Base-by-base conservation (phyloP, 2,888 invertebrate genomes). In the Dryocosmus kuriphilus region DNA sequence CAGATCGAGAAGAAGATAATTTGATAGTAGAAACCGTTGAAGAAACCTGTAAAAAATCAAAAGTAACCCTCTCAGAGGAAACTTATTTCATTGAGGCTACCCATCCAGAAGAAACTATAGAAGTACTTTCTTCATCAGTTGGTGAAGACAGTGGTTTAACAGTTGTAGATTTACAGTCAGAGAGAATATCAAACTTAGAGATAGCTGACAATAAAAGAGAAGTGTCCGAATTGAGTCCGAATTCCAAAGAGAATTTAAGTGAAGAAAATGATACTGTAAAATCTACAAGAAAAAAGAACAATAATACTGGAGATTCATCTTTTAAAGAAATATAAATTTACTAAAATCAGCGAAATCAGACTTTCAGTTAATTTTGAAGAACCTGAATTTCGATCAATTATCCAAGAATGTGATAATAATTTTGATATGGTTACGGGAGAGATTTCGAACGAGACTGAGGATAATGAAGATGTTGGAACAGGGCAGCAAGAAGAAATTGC, bases 121-220 rank as follows among this genome's bases (percentile, higher is more conserved):
- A 65, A 16, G 41, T 41, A 6, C 24, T 22, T 65, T 41, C 38
- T 65, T 41, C 65, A 24, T 24, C 24, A 24, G 14, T 7, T 65
- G 24, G 2, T 24, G 41, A 16, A 41, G n/a, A 6, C 57, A n/a
- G 7, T 60, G 77, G 14, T 16, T n/a, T 55, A 46, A 55, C 24
- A 73, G 60, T 60, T 60, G 24, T 22, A 27, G 16, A 55, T 55
- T 55, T 55, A 0, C 41, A 41, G 5, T 16, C 41, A 55, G 22
- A 22, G 22, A 60, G 60, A 27, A 60, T 60, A 11, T 60, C 22
- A 27, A 2, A 27, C 41, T 41, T 60, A 60, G 0, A 60, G 24
- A 24, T 24, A 75, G 27, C 74, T n/a, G 14, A 78, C 41, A 62
- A 76, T 79, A 77, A 82, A 79, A 22, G 51, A 16, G 71, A 81